phyloP scores from a whole-genome alignment of 1,140 invertebrate genomes.

The Drosophila melanica region DNA sequence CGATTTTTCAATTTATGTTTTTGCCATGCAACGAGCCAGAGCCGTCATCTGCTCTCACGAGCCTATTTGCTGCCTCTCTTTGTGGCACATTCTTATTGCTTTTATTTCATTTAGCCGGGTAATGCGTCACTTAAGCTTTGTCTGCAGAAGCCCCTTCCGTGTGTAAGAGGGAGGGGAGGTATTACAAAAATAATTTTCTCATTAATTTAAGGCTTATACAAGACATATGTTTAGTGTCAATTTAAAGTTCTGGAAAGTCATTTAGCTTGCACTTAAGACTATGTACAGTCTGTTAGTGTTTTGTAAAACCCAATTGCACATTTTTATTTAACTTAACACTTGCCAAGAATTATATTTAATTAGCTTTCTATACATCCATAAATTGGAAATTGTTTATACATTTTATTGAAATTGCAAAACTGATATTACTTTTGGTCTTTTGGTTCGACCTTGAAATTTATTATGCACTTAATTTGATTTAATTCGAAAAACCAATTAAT shows the following conservation, averaged over 20 bases:
- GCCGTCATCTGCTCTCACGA: conserved; percentile 6
- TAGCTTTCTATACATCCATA: too few species aligned
- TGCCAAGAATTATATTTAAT: too few species aligned
- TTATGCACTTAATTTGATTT: too few species aligned
- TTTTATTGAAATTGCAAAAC: too few species aligned
- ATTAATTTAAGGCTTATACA: not conserved
- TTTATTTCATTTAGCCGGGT: conserved; percentile 7
- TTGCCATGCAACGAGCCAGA: conserved; percentile 18
- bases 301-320: too few species aligned
- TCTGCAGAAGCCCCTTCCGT: not conserved
- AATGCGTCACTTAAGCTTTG: conserved; percentile 25
- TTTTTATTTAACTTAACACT: too few species aligned
- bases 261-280: not conserved
- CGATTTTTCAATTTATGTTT: conserved; percentile 63
- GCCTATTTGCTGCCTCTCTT: conserved; percentile 29
- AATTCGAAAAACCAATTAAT: too few species aligned
- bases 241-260: not conserved
- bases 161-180: not conserved
- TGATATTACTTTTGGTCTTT: too few species aligned
- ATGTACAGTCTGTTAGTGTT: not conserved
- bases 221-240: not conserved
- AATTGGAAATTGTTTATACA: too few species aligned
- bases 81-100: conserved; percentile 12
- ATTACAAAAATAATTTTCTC: not conserved
- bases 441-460: too few species aligned